phyloP scores from a whole-genome alignment of 2,797 vertebrate species.

The Oceanodroma leucorhoa region DNA sequence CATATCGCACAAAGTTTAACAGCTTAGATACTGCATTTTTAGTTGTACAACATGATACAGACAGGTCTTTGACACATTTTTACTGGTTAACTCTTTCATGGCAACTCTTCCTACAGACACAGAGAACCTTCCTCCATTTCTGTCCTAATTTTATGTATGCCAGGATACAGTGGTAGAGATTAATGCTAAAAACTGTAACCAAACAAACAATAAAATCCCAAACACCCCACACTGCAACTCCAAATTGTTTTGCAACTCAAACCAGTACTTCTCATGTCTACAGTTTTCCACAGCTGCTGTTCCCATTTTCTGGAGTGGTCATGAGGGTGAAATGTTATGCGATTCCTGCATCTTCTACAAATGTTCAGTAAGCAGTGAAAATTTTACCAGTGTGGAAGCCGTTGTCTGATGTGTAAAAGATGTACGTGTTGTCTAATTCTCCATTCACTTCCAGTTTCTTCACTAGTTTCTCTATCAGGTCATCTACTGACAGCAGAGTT shows the following conservation, averaged over 20 bases:
- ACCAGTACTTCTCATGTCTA: background rate
- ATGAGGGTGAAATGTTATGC: background rate
- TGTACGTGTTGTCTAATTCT: conserved; percentile 90
- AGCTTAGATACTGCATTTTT: background rate
- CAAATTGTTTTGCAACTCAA: background rate
- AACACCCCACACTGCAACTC: background rate
- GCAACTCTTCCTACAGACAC: background rate
- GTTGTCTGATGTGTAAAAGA: conserved; percentile 97
- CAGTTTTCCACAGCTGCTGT: background rate
- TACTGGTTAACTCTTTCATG: background rate
- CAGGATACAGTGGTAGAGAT: background rate
- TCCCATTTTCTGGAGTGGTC: background rate
- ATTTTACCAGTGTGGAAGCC: conserved; percentile 92
- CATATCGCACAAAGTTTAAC: background rate
- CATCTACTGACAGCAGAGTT: conserved; percentile 95
- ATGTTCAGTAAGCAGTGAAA: background rate
- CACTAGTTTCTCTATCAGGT: conserved; percentile 92
- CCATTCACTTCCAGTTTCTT: conserved; percentile 83
- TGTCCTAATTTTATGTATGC: background rate
- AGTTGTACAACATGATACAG: background rate
- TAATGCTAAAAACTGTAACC: background rate
- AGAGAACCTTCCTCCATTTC: background rate
- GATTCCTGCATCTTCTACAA: background rate
- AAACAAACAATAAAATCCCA: background rate
- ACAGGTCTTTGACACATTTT: background rate